A percentile compares a stretch with the other conserved stretches of the same genome.
These are phyloP conservation scores for Emydocephalus ijimae DNA, from an alignment of 2,113 vertebrate species.

Conservation along the genomic window DNA sequence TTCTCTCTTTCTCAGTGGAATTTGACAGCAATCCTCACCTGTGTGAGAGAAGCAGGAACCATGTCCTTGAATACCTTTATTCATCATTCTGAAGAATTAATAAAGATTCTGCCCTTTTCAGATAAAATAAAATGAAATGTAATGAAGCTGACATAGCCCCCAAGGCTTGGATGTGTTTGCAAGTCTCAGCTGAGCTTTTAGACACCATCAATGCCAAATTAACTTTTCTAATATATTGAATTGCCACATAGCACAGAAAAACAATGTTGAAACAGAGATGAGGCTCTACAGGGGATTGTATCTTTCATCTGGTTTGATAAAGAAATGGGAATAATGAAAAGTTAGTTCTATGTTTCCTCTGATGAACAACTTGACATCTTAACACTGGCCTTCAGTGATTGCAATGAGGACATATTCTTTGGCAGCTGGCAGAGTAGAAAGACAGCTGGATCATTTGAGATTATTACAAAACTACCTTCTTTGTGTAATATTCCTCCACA, in stretches of 20 bases:
- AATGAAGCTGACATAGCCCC: constrained; percentile 8
- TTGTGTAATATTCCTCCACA: neutral
- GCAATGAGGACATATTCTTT: neutral
- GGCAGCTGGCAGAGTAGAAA: neutral
- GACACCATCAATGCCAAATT: constrained; percentile 2
- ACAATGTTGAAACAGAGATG: constrained; percentile 1
- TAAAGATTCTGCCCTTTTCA: constrained; percentile 19
- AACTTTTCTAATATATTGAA: constrained; percentile 17
- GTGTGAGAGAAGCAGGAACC: neutral
- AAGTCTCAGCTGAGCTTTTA: neutral
- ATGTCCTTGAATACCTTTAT: constrained; percentile 12
- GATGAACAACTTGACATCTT: neutral
- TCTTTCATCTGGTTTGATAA: neutral
- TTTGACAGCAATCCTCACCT: constrained; percentile 4
- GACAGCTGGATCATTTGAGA: neutral
- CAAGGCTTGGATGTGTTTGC: neutral
- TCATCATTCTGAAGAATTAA: constrained; percentile 21
- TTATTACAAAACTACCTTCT: neutral
- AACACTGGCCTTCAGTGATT: neutral
- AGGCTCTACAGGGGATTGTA: neutral
- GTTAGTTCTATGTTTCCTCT: neutral
- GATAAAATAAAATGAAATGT: constrained; percentile 1
- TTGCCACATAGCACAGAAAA: constrained; percentile 11
- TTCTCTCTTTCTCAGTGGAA: neutral
- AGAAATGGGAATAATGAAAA: neutral